Conservation (phyloP, 1,140 invertebrate genomes). For the Ceratitis capitata region DNA sequence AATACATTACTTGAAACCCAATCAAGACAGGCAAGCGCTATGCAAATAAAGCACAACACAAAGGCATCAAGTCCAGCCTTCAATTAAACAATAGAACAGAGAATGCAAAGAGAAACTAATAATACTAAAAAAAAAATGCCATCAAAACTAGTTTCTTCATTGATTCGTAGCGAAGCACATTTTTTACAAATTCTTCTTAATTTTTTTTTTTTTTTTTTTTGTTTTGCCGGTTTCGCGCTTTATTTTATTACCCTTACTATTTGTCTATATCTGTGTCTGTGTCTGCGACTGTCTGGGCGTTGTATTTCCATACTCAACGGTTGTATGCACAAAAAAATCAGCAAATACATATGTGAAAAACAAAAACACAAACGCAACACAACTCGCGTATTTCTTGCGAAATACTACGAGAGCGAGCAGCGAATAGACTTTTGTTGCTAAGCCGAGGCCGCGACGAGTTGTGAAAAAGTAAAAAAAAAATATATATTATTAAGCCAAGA, state of each 20-base stretch:
- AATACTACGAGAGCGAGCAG: not conserved
- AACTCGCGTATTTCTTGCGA: not conserved
- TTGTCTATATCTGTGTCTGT: not conserved
- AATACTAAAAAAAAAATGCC: not conserved
- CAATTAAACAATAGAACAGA: not conserved
- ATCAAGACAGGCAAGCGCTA: not conserved
- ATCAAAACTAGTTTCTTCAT: not conserved
- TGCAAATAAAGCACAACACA: not conserved
- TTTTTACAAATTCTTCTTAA: no score
- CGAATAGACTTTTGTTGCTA: not conserved
- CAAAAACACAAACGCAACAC: not conserved
- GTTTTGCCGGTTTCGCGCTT: conserved; percentile 8
- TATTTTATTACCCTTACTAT: not conserved
- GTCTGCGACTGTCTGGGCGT: not conserved
- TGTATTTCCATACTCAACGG: not conserved
- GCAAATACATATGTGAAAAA: not conserved
- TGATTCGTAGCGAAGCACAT: not conserved
- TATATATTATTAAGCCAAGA: conserved; percentile 38
- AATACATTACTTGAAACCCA: not conserved
- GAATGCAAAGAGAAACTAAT: not conserved
- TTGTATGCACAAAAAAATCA: not conserved
- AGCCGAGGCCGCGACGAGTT: conserved; percentile 1
- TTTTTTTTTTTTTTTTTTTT: no score
- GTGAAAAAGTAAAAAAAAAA: not conserved
- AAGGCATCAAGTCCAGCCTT: not conserved